These are phyloP conservation scores for Spodoptera exigua DNA, from an alignment of 2,888 invertebrate genomes.

Conservation along the genomic window DNA sequence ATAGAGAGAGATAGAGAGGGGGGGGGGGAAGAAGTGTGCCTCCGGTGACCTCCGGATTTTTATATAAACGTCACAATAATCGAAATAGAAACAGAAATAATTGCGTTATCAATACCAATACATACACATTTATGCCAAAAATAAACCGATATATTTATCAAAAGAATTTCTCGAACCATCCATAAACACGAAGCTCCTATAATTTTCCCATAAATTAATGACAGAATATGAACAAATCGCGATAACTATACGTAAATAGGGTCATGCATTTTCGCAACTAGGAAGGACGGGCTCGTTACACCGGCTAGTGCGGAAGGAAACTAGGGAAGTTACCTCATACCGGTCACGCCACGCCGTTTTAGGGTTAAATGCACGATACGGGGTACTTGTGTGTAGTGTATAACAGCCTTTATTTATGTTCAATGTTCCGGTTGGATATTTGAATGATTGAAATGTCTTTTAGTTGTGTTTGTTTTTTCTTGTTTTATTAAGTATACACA, in stretches of 20 bases:
- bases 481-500: too few species aligned
- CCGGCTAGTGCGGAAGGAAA: slow-evolving; percentile 54
- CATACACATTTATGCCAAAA: too few species aligned
- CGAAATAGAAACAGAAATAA: too few species aligned
- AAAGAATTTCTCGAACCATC: background rate
- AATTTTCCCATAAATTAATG: slow-evolving; percentile 40
- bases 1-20: too few species aligned
- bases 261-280: slow-evolving; percentile 52
- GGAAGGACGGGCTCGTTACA: slow-evolving; percentile 52
- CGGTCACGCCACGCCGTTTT: slow-evolving; percentile 51
- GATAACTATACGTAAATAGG: slow-evolving; percentile 49
- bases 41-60: too few species aligned
- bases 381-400: slow-evolving; percentile 1
- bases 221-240: slow-evolving; percentile 40
- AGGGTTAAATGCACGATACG: slow-evolving; percentile 34
- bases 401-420: background rate
- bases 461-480: too few species aligned
- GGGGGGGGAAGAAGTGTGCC: too few species aligned
- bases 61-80: too few species aligned
- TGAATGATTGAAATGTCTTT: slow-evolving; percentile 3
- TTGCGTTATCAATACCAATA: too few species aligned
- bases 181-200: slow-evolving; percentile 3
- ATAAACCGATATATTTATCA: background rate
- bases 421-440: background rate
- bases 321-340: slow-evolving; percentile 54